Conservation (phyloP, 1,140 invertebrate species). For the Apis dorsata region DNA sequence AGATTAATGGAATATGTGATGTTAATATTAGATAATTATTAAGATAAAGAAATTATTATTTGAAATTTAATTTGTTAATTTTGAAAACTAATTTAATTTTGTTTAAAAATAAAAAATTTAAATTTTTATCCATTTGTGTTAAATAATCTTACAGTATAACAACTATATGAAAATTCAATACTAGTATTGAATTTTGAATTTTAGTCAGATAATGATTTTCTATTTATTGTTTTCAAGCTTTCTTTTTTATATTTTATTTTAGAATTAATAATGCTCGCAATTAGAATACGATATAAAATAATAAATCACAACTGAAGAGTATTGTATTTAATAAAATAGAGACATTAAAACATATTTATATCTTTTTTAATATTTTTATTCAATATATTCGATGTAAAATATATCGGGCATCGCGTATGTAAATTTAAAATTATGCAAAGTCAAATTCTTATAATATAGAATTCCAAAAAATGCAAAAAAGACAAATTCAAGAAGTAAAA, state of each 20-base stretch:
- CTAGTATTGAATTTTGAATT: too few relatives aligned
- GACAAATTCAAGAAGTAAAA: background rate
- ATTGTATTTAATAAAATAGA: background rate
- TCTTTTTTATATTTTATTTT: too few relatives aligned
- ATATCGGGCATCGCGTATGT: constrained; percentile 49
- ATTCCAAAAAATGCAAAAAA: background rate
- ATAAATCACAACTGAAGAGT: background rate
- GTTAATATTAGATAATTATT: too few relatives aligned
- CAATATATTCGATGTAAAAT: constrained; percentile 70
- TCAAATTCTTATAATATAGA: constrained; percentile 4
- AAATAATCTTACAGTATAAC: too few relatives aligned
- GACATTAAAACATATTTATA: constrained; percentile 39
- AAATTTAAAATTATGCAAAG: constrained; percentile 59
- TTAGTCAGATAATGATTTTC: background rate
- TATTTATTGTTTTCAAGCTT: background rate
- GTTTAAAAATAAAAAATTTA: too few relatives aligned
- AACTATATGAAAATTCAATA: too few relatives aligned
- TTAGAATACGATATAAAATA: background rate
- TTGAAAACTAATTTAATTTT: too few relatives aligned
- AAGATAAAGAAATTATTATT: too few relatives aligned
- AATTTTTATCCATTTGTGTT: too few relatives aligned
- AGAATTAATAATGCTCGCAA: background rate
- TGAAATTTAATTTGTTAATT: too few relatives aligned
- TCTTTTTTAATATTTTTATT: constrained; percentile 53
- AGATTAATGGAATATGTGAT: too few relatives aligned